These are phyloP conservation scores for Thamnophis sirtalis DNA, from an alignment of 2,113 vertebrate species.

Conservation along the genomic window DNA sequence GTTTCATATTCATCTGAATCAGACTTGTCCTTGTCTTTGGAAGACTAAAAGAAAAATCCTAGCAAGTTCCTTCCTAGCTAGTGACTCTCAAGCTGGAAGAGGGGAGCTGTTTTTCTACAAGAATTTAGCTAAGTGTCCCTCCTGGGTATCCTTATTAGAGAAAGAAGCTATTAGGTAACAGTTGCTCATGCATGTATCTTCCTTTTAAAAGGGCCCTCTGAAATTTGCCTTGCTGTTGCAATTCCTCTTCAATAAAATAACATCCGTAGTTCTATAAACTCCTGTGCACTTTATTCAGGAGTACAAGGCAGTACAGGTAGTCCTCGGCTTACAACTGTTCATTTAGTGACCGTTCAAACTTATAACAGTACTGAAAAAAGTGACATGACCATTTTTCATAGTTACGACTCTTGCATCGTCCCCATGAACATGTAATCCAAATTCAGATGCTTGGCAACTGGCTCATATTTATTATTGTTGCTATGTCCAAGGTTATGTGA, in stretches of 20 bases:
- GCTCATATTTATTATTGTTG: neutral
- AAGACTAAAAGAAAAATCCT: neutral
- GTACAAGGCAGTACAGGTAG: neutral
- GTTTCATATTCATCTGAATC: neutral
- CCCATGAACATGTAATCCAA: no score
- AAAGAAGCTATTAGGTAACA: neutral
- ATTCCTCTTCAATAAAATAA: neutral
- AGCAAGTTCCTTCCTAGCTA: neutral
- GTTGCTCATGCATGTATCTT: neutral
- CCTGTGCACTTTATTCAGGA: neutral
- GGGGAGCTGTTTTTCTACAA: neutral
- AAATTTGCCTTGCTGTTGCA: neutral
- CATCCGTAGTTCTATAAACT: neutral
- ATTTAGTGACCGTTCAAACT: no score
- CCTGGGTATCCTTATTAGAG: neutral
- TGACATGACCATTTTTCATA: no score
- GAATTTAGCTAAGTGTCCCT: neutral
- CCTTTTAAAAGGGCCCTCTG: neutral
- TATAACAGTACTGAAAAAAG: no score
- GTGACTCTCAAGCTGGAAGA: neutral
- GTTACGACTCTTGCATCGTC: no score
- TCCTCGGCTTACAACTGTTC: no score
- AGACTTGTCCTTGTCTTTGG: neutral
- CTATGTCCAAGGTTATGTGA: neutral
- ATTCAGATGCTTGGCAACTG: neutral